Conservation (phyloP, 2,797 vertebrate genomes). For the Selene dorsalis region DNA sequence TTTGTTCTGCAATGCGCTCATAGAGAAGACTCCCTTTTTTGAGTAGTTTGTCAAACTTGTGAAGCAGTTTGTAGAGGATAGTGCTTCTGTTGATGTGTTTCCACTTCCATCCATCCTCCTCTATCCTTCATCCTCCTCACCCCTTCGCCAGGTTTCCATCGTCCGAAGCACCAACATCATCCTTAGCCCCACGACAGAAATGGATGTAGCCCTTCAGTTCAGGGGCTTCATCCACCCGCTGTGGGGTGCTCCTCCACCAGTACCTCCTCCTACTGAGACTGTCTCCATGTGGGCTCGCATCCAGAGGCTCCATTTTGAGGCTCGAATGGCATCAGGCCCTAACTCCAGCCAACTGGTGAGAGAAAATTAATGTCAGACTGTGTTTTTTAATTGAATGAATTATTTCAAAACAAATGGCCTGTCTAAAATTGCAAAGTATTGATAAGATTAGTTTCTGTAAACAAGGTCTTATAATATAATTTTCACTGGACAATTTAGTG, state of each 20-base stretch:
- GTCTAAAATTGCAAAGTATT: background rate
- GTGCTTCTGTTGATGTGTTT: slow-evolving; percentile 75
- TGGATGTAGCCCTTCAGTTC: slow-evolving; percentile 92
- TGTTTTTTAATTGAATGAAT: background rate
- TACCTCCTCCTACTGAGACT: slow-evolving; percentile 82
- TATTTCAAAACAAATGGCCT: background rate
- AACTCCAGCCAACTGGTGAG: slow-evolving; percentile 89
- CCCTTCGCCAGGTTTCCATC: slow-evolving; percentile 87
- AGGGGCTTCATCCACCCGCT: slow-evolving; percentile 92
- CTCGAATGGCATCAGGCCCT: slow-evolving; percentile 86
- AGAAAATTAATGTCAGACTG: background rate
- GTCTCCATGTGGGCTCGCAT: slow-evolving; percentile 92
- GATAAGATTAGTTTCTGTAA: background rate
- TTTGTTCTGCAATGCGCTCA: slow-evolving; percentile 41
- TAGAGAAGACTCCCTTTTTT: slow-evolving; percentile 53
- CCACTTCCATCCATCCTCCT: slow-evolving; percentile 63
- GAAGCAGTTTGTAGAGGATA: slow-evolving; percentile 67
- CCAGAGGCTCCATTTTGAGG: slow-evolving; percentile 91
- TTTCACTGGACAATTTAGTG: background rate
- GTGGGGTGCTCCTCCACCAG: slow-evolving; percentile 85
- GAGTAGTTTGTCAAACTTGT: slow-evolving; percentile 57
- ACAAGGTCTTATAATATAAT: background rate
- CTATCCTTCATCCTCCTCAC: slow-evolving; percentile 56
- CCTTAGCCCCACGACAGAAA: slow-evolving; percentile 91
- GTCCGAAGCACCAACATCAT: slow-evolving; percentile 91